Percentiles rank a stretch among this genome's conserved stretches.
phyloP scores from a whole-genome alignment of 2,888 invertebrate species.

The Philereme transversata region DNA sequence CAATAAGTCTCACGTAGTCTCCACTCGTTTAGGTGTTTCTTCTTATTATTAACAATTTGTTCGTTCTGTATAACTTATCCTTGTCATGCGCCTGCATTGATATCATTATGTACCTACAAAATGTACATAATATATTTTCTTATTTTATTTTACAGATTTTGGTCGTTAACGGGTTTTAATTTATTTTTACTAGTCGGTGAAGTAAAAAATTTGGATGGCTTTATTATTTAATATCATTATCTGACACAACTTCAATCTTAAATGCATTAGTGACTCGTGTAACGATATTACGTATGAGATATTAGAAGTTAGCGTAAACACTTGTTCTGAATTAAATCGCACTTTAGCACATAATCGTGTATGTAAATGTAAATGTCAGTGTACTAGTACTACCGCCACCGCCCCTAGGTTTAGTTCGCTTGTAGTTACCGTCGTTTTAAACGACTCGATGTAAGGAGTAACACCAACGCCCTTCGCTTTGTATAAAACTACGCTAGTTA shows the following conservation, averaged over 20 bases:
- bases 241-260: constrained; percentile 13
- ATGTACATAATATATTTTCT: constrained; percentile 48
- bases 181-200: constrained; percentile 64
- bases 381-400: constrained; percentile 35
- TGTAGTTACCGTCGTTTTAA: constrained; percentile 69
- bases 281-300: constrained; percentile 72
- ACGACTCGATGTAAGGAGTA: constrained; percentile 73
- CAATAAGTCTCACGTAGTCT: constrained; percentile 65
- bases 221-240: too few species aligned
- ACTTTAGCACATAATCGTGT: constrained; percentile 57
- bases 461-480: constrained; percentile 72
- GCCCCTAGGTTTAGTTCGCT: constrained; percentile 60
- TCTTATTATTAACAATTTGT: constrained; percentile 40
- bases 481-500: constrained; percentile 59
- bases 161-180: constrained; percentile 52
- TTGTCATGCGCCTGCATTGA: constrained; percentile 45
- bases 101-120: constrained; percentile 42
- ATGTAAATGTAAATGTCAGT: constrained; percentile 32
- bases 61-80: constrained; percentile 33
- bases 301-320: constrained; percentile 68
- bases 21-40: constrained; percentile 55
- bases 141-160: constrained; percentile 46
- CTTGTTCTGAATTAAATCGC: constrained; percentile 58
- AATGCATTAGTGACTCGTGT: constrained; percentile 46
- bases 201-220: constrained; percentile 24